These are phyloP conservation scores for Oreocharis arfaki DNA, from an alignment of 2,113 vertebrate species.

Conservation along the genomic window DNA sequence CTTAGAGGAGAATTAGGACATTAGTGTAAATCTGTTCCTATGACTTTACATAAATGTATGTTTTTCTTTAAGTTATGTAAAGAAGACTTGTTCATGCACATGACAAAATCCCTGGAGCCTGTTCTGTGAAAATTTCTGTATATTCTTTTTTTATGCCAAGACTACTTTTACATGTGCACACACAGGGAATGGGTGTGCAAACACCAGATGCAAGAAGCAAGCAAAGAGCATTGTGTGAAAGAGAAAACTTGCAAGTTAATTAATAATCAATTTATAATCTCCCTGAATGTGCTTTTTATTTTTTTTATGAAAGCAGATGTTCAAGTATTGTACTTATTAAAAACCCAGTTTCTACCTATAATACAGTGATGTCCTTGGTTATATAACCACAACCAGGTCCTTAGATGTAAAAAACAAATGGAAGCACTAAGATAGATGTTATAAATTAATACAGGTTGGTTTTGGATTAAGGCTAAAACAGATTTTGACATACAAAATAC, in stretches of 20 bases:
- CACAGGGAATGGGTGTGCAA: neutral
- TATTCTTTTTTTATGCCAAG: neutral
- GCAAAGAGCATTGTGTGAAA: neutral
- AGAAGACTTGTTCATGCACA: neutral
- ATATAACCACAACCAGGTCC: neutral
- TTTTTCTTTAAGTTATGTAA: neutral
- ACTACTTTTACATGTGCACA: neutral
- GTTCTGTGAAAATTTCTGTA: neutral
- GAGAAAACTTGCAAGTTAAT: neutral
- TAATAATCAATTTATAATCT: neutral
- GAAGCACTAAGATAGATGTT: neutral
- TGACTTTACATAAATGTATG: neutral
- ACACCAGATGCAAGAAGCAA: neutral
- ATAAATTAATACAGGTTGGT: neutral
- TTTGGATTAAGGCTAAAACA: neutral
- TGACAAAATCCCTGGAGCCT: neutral
- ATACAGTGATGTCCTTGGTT: neutral
- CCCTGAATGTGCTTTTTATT: neutral
- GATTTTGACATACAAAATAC: neutral
- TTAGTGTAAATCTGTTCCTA: slow-evolving; percentile 9
- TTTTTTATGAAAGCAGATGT: neutral
- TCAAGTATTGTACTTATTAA: neutral
- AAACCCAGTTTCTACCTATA: neutral
- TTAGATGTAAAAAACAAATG: neutral
- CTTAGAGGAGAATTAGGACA: slow-evolving; percentile 14